A percentile compares a stretch with the other conserved stretches of the same genome.
Conservation (phyloP, 1,140 invertebrate genomes). For the Mactra quadrangularis region DNA sequence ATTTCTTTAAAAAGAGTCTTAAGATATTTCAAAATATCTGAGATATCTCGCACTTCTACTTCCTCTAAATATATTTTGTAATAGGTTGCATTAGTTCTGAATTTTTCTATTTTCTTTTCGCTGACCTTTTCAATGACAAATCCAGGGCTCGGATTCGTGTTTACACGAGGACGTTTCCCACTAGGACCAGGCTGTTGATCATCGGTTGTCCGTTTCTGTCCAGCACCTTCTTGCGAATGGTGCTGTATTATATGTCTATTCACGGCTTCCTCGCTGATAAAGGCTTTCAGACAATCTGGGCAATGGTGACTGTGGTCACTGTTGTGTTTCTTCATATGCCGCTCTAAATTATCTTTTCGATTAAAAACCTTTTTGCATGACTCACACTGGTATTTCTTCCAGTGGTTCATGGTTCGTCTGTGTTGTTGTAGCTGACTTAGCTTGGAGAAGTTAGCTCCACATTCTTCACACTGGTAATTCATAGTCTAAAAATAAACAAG, state of each 20-base stretch:
- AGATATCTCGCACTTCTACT: constrained; percentile 10
- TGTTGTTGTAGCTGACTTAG: constrained; percentile 7
- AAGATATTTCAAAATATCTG: background rate
- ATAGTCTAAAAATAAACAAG: background rate
- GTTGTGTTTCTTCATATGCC: no score
- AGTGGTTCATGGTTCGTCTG: constrained; percentile 13
- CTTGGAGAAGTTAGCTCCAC: background rate
- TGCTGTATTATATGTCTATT: no score
- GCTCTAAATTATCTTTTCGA: background rate
- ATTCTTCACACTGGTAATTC: constrained; percentile 7
- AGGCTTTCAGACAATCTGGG: no score
- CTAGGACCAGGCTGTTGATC: no score
- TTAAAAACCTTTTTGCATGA: constrained; percentile 1
- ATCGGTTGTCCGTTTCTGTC: no score
- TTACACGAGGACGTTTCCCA: no score
- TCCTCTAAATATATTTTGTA: constrained; percentile 7
- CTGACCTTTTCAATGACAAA: background rate
- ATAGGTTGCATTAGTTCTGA: background rate
- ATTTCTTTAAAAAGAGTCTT: background rate
- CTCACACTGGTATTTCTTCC: background rate
- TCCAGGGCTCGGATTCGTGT: background rate
- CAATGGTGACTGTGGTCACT: no score
- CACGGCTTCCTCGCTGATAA: no score
- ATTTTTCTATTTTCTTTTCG: constrained; percentile 5
- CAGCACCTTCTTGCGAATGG: no score